Percentiles rank a stretch among this genome's conserved stretches.
phyloP scores from a whole-genome alignment of 2,888 invertebrate genomes.

The Sabellastarte sp. region DNA sequence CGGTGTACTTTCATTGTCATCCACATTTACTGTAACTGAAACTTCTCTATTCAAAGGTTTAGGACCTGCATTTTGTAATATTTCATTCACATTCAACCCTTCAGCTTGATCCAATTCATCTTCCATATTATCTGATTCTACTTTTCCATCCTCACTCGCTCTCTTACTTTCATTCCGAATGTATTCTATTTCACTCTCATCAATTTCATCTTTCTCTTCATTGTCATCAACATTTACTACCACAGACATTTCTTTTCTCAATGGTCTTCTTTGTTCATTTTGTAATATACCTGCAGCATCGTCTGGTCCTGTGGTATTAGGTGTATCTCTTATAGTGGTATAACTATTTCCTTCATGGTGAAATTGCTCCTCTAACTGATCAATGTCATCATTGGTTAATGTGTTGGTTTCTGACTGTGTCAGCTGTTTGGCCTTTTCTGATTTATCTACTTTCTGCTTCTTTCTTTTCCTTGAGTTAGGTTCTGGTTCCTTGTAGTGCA shows the following conservation, averaged over 20 bases:
- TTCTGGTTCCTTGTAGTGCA: constrained; percentile 23
- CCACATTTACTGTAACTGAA: no score
- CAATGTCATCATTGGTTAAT: constrained; percentile 2
- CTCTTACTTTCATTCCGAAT: no score
- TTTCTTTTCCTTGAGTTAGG: constrained; percentile 3
- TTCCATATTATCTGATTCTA: background rate
- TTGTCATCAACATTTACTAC: background rate
- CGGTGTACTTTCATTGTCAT: no score
- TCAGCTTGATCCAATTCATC: background rate
- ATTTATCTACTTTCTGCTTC: background rate
- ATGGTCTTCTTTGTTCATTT: no score
- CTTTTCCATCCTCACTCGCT: background rate
- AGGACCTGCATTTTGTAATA: no score
- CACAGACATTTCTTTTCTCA: background rate
- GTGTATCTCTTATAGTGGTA: background rate
- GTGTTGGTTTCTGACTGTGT: background rate
- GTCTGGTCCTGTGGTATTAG: background rate
- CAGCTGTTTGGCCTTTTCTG: background rate
- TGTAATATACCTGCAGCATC: constrained; percentile 8
- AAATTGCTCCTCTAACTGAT: background rate
- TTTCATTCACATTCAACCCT: constrained; percentile 1
- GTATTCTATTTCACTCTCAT: no score
- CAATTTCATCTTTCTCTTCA: no score
- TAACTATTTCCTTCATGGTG: background rate
- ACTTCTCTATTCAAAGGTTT: no score